Conservation (phyloP, 2,888 invertebrate species). For the Tenthredo mesomela region DNA sequence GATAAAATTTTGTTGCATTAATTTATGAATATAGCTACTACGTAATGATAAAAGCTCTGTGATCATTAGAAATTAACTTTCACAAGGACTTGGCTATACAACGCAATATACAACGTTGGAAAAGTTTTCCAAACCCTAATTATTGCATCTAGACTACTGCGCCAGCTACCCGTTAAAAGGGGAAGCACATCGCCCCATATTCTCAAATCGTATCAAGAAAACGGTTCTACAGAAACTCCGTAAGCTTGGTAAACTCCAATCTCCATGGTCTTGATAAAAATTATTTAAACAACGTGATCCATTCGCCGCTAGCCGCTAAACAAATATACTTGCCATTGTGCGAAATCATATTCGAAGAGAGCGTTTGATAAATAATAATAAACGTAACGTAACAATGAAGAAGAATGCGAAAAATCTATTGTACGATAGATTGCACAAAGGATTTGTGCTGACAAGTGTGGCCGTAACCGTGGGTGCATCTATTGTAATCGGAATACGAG, state of each 20-base stretch:
- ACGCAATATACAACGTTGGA: neutral
- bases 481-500: conserved; percentile 75
- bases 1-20: too few relatives aligned
- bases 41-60: neutral
- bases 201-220: neutral
- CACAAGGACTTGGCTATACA: neutral
- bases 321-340: neutral
- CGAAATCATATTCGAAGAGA: neutral
- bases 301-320: neutral
- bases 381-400: conserved; percentile 73
- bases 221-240: conserved; percentile 1
- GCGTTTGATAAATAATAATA: conserved; percentile 20
- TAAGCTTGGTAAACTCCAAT: neutral
- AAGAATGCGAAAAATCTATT: conserved; percentile 77
- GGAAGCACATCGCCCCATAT: conserved; percentile 1
- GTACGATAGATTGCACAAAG: conserved; percentile 79
- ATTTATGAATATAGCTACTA: neutral
- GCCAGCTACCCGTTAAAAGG: conserved; percentile 21
- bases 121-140: neutral
- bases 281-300: neutral
- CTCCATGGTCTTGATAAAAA: neutral
- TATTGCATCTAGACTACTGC: conserved; percentile 14
- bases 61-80: conserved; percentile 12
- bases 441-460: conserved; percentile 78
- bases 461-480: conserved; percentile 77